These are phyloP conservation scores for Spialia ferax DNA, from an alignment of 2,888 invertebrate species.

Conservation along the genomic window DNA sequence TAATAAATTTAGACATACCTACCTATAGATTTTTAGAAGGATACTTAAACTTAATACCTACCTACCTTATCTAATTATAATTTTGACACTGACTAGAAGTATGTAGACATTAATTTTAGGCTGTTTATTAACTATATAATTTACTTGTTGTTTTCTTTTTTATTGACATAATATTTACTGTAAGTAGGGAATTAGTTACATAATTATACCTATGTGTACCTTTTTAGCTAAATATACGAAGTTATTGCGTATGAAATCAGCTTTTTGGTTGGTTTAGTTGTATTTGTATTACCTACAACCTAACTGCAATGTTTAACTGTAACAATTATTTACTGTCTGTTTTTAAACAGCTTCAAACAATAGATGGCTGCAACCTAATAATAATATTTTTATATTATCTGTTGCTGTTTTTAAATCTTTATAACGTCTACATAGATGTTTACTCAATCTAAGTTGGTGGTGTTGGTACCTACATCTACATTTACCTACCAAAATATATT, in stretches of 20 bases:
- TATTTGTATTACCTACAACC: too few relatives aligned
- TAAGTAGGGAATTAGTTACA: neutral
- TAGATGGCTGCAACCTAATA: too few relatives aligned
- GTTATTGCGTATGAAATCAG: constrained; percentile 11
- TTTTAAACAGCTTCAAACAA: too few relatives aligned
- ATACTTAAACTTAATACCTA: neutral
- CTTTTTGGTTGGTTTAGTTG: constrained; percentile 6
- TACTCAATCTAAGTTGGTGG: constrained; percentile 19
- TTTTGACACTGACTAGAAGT: neutral
- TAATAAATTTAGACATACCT: constrained; percentile 13
- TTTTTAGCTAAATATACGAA: constrained; percentile 34
- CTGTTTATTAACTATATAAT: too few relatives aligned
- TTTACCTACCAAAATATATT: too few relatives aligned
- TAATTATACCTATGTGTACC: neutral
- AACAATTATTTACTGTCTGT: too few relatives aligned
- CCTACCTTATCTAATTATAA: constrained; percentile 6
- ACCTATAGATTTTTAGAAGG: constrained; percentile 29
- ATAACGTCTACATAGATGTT: constrained; percentile 22
- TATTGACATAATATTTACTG: neutral
- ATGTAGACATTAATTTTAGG: constrained; percentile 1
- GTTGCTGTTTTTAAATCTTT: constrained; percentile 32
- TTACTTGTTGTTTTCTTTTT: neutral
- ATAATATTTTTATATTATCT: constrained; percentile 11
- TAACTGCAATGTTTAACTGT: too few relatives aligned
- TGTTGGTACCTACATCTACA: too few relatives aligned